phyloP scores from a whole-genome alignment of 2,888 invertebrate genomes.

The Rotaria magnacalcarata region DNA sequence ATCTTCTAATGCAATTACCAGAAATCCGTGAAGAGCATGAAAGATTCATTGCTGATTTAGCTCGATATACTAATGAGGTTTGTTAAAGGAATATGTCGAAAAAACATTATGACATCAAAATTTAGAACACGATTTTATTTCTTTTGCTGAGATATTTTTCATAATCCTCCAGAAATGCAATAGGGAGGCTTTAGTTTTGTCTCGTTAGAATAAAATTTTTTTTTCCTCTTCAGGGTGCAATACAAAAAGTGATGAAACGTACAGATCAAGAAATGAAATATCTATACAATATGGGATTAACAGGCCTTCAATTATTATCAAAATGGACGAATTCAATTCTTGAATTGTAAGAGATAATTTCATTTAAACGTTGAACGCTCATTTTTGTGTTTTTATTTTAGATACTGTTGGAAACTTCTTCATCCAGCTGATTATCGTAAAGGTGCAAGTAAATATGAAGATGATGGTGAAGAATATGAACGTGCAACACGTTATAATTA shows the following conservation, averaged over 20 bases:
- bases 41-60: constrained; percentile 88
- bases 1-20: constrained; percentile 81
- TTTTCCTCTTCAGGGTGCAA: constrained; percentile 68
- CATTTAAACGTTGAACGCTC: constrained; percentile 66
- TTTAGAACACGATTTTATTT: too few relatives aligned
- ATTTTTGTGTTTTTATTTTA: constrained; percentile 45
- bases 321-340: constrained; percentile 95
- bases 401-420: constrained; percentile 76
- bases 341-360: constrained; percentile 64
- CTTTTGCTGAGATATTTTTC: too few relatives aligned
- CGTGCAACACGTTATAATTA: constrained; percentile 94
- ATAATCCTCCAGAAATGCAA: too few relatives aligned
- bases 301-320: constrained; percentile 84
- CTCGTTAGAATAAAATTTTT: constrained; percentile 35
- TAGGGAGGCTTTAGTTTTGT: too few relatives aligned
- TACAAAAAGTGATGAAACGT: constrained; percentile 82
- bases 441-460: constrained; percentile 80
- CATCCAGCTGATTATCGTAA: constrained; percentile 95
- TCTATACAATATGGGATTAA: constrained; percentile 80
- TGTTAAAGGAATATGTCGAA: not conserved
- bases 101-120: too few relatives aligned
- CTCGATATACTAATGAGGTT: constrained; percentile 73
- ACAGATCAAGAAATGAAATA: constrained; percentile 84
- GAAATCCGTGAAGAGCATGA: constrained; percentile 92
- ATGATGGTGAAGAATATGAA: constrained; percentile 95